Conservation (phyloP, 1,140 invertebrate species). For the Choristoneura fumiferana region DNA sequence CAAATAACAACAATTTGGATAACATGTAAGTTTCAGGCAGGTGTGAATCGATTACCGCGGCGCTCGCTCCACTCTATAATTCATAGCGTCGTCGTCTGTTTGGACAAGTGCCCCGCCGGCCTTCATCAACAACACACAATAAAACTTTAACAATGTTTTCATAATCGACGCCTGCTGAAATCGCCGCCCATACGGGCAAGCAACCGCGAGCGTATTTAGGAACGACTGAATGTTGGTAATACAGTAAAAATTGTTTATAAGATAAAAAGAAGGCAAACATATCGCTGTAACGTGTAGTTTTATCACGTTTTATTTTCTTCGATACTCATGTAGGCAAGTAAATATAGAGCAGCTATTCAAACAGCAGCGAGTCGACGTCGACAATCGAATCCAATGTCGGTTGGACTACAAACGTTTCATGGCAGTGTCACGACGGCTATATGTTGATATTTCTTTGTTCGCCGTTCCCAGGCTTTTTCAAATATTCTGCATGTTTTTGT, state of each 20-base stretch:
- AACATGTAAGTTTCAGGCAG: conserved; percentile 39
- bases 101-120: conserved; percentile 70
- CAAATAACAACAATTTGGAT: conserved; percentile 13
- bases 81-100: conserved; percentile 62
- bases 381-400: conserved; percentile 17
- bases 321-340: conserved; percentile 12
- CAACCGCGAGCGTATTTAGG: conserved; percentile 46
- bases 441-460: neutral
- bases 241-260: conserved; percentile 16
- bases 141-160: conserved; percentile 76
- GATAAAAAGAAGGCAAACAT: conserved; percentile 11
- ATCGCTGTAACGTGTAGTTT: conserved; percentile 4
- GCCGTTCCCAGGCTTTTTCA: no score
- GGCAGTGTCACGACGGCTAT: neutral
- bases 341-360: conserved; percentile 16
- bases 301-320: neutral
- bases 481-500: no score
- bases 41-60: conserved; percentile 71
- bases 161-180: conserved; percentile 62
- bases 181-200: conserved; percentile 29
- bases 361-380: neutral
- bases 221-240: conserved; percentile 29
- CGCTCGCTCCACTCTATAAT: conserved; percentile 63
- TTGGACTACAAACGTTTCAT: conserved; percentile 2
- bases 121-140: conserved; percentile 72